A percentile compares a stretch with the other conserved stretches of the same genome.
Conservation (phyloP, 2,113 vertebrate species). For the Pomatorhinus ruficollis region DNA sequence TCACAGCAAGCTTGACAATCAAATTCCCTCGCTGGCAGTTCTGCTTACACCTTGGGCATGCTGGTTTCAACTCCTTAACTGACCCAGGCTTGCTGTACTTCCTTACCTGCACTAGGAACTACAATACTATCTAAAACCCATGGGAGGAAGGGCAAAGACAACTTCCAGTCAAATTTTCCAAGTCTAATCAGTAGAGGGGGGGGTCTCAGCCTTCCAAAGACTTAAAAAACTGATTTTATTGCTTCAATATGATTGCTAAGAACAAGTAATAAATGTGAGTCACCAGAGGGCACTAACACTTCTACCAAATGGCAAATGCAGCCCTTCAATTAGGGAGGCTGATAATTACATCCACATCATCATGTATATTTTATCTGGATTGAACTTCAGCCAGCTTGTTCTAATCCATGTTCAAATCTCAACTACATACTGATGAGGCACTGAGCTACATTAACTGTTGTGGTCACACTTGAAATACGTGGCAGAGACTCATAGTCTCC, state of each 20-base stretch:
- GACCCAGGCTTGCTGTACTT: background rate
- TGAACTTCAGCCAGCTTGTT: slow-evolving; percentile 47
- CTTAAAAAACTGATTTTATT: background rate
- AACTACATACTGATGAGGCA: slow-evolving; percentile 22
- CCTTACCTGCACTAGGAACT: background rate
- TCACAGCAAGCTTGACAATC: background rate
- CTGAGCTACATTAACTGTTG: background rate
- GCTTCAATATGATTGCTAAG: background rate
- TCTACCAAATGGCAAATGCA: slow-evolving; percentile 6
- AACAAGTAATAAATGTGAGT: background rate
- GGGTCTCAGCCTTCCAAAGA: background rate
- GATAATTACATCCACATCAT: slow-evolving; percentile 49
- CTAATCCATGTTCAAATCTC: slow-evolving; percentile 38
- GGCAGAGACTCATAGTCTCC: background rate
- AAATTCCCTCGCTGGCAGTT: background rate
- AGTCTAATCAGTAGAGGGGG: background rate
- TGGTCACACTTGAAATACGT: background rate
- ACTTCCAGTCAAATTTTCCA: background rate
- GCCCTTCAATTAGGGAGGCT: slow-evolving; percentile 26
- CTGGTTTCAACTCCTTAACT: background rate
- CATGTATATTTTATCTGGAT: slow-evolving; percentile 55
- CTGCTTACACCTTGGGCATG: background rate
- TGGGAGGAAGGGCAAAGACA: fast-evolving
- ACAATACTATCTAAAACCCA: background rate
- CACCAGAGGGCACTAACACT: slow-evolving; percentile 33